Percentiles rank a stretch among this genome's conserved stretches.
phyloP scores from a whole-genome alignment of 1,140 invertebrate genomes.

The Papilio glaucus region DNA sequence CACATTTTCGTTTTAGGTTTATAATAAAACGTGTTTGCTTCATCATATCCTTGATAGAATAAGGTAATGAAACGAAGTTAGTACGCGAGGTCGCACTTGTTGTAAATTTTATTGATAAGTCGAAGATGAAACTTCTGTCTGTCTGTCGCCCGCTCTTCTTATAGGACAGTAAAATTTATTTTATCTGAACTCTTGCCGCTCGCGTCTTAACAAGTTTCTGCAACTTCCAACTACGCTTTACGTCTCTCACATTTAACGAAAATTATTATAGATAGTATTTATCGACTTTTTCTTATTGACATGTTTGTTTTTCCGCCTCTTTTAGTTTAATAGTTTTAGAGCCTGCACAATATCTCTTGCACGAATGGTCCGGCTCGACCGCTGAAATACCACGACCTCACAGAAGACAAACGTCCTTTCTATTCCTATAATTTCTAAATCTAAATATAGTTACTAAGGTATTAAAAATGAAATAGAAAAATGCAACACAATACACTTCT shows the following conservation, averaged over 20 bases:
- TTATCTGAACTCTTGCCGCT: neutral
- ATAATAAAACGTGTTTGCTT: constrained; percentile 1
- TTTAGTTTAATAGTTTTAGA: no score
- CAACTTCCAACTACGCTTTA: constrained; percentile 4
- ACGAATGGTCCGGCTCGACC: no score
- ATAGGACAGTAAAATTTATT: constrained; percentile 20
- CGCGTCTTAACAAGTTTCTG: constrained; percentile 18
- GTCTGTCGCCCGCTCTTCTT: neutral
- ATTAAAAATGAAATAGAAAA: neutral
- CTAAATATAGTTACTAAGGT: neutral
- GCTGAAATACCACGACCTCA: no score
- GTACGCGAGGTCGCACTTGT: neutral
- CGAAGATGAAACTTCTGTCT: constrained; percentile 1
- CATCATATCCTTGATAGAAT: neutral
- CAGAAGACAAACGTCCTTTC: no score
- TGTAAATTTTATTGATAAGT: constrained; percentile 24
- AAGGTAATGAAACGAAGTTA: constrained; percentile 2
- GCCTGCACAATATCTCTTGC: no score
- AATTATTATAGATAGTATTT: neutral
- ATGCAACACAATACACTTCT: neutral
- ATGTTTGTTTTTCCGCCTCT: neutral
- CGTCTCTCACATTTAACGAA: neutral
- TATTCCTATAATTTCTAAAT: no score
- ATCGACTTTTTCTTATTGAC: constrained; percentile 1
- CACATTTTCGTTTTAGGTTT: neutral